Evolutionary conservation across 2,797 vertebrate genomes (phyloP).

Genomic region (Pagetopsis macropterus): DNA sequence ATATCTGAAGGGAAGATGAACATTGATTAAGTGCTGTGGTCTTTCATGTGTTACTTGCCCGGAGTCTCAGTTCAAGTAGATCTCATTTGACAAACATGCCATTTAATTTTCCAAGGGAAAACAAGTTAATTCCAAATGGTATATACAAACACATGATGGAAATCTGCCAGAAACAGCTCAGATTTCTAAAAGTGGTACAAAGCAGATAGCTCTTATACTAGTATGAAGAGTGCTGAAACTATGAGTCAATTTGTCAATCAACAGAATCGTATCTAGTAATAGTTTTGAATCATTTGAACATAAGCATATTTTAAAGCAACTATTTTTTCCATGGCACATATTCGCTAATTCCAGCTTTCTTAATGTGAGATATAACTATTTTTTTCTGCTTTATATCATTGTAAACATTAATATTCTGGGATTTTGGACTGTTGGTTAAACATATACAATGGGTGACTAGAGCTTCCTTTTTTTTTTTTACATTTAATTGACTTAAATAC

Average conservation of each 20-base stretch:
- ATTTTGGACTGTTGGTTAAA: not conserved
- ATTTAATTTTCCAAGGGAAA: slow-evolving; percentile 23
- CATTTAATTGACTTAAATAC: not conserved
- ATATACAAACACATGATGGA: slow-evolving; percentile 27
- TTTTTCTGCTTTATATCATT: not conserved
- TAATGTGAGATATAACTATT: not conserved
- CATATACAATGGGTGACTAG: not conserved
- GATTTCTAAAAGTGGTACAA: not conserved
- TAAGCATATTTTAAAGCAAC: not conserved
- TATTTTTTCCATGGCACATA: not conserved
- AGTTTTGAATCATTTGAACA: not conserved
- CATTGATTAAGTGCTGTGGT: slow-evolving; percentile 6
- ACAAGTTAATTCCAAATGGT: not conserved
- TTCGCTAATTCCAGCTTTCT: not conserved
- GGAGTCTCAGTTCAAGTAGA: slow-evolving; percentile 2
- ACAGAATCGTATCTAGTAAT: not conserved
- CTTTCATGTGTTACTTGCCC: slow-evolving; percentile 1
- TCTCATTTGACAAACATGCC: slow-evolving; percentile 25
- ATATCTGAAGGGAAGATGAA: not conserved
- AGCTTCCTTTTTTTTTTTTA: not conserved
- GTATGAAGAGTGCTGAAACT: not conserved
- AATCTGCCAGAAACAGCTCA: not conserved
- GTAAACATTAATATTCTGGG: not conserved
- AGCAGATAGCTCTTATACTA: not conserved
- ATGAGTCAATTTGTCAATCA: not conserved